These are phyloP conservation scores for Desoria tigrina DNA, from an alignment of 2,888 invertebrate genomes.

Conservation along the genomic window DNA sequence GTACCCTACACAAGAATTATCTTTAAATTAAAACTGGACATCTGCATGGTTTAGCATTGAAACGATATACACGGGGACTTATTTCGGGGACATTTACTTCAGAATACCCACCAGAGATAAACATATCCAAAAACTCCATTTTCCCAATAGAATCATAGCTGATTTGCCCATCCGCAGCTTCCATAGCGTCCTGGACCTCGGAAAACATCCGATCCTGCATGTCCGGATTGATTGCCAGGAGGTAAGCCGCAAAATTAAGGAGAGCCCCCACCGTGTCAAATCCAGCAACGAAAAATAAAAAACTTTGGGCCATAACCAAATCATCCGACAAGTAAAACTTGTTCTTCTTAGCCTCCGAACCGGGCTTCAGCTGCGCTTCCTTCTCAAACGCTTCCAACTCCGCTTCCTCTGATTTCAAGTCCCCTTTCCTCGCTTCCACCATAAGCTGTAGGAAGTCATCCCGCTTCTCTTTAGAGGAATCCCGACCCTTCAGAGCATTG, in stretches of 20 bases:
- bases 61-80: too few relatives aligned
- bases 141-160: constrained; percentile 36
- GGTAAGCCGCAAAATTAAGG: constrained; percentile 22
- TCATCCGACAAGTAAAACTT: constrained; percentile 34
- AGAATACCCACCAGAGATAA: constrained; percentile 38
- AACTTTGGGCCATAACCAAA: constrained; percentile 33
- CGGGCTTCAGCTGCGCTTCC: constrained; percentile 28
- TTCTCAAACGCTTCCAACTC: constrained; percentile 40
- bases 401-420: constrained; percentile 31
- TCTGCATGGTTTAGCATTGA: too few relatives aligned
- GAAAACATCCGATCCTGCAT: constrained; percentile 35
- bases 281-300: constrained; percentile 40
- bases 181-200: constrained; percentile 23
- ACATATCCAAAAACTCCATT: constrained; percentile 47
- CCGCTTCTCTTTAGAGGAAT: constrained; percentile 24
- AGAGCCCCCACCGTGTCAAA: constrained; percentile 36
- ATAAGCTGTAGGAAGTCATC: constrained; percentile 47
- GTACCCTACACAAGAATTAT: too few relatives aligned
- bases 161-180: constrained; percentile 25
- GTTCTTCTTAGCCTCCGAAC: constrained; percentile 4
- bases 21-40: too few relatives aligned
- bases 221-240: constrained; percentile 38
- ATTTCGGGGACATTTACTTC: too few relatives aligned
- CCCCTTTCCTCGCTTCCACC: constrained; percentile 35
- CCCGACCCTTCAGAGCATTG: constrained; percentile 28